These are phyloP conservation scores for Hydra vulgaris DNA, from an alignment of 30 jellyfish, hydroid and myxozoan genomes.

Conservation along the genomic window DNA sequence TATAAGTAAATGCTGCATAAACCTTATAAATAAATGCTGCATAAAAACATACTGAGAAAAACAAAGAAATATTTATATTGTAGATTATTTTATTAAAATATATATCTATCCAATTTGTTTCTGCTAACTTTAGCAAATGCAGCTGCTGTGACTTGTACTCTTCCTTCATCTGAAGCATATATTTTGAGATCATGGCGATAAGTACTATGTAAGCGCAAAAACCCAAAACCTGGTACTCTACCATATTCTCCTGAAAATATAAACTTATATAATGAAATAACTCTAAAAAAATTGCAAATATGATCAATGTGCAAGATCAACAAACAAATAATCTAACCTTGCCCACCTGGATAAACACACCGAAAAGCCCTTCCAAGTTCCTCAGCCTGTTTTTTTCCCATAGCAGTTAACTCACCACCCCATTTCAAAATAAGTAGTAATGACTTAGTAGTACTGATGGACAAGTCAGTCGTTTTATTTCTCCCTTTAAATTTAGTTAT, in stretches of 20 bases:
- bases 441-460: conserved; percentile 42
- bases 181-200: conserved; percentile 95
- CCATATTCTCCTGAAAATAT: conserved; percentile 73
- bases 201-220: conserved; percentile 98
- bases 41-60: no score
- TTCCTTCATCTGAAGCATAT: conserved; percentile 98
- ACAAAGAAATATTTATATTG: not conserved
- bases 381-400: conserved; percentile 93
- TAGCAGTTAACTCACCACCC: conserved; percentile 98
- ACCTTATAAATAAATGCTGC: no score
- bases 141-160: conserved; percentile 99
- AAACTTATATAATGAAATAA: not conserved
- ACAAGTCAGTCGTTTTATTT: conserved; percentile 46
- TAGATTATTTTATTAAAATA: not conserved
- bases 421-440: conserved; percentile 72
- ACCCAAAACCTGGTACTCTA: conserved; percentile 94
- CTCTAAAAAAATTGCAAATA: no score
- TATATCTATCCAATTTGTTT: not conserved
- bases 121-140: conserved; percentile 86
- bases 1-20: no score
- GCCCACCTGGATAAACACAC: conserved; percentile 96
- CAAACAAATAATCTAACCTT: conserved; percentile 32
- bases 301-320: not conserved
- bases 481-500: conserved; percentile 77
- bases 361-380: conserved; percentile 88